Conservation (phyloP, 2,797 vertebrate species). For the Anguilla marmorata region DNA sequence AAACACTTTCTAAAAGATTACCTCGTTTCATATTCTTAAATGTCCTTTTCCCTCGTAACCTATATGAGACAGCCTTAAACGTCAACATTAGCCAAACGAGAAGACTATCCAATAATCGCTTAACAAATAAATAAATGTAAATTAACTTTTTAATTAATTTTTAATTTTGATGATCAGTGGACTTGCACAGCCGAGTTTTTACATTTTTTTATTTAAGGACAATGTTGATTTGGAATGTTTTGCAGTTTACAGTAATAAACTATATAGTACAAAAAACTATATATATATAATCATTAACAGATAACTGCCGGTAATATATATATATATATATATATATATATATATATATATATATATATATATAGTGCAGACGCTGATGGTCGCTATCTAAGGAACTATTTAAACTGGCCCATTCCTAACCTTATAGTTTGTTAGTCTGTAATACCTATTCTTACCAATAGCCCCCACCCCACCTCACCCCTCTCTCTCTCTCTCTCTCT, state of each 20-base stretch:
- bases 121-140: neutral
- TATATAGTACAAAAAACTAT: no score
- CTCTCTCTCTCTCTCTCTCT: conserved; percentile 58
- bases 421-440: neutral
- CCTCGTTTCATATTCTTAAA: neutral
- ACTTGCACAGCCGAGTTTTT: no score
- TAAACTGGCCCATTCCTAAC: neutral
- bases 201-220: no score
- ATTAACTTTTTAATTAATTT: no score
- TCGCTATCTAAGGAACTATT: neutral
- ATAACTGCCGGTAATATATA: no score
- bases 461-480: neutral
- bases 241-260: no score
- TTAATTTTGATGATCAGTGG: no score
- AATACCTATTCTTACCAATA: neutral
- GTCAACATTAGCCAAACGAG: neutral
- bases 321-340: no score
- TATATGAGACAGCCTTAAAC: neutral
- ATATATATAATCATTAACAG: no score
- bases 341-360: no score
- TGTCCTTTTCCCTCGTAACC: neutral
- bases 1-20: neutral
- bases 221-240: no score
- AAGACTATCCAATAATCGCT: neutral
- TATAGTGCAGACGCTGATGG: neutral